phyloP scores from a whole-genome alignment of 2,113 vertebrate species.

The Microtus oregoni region DNA sequence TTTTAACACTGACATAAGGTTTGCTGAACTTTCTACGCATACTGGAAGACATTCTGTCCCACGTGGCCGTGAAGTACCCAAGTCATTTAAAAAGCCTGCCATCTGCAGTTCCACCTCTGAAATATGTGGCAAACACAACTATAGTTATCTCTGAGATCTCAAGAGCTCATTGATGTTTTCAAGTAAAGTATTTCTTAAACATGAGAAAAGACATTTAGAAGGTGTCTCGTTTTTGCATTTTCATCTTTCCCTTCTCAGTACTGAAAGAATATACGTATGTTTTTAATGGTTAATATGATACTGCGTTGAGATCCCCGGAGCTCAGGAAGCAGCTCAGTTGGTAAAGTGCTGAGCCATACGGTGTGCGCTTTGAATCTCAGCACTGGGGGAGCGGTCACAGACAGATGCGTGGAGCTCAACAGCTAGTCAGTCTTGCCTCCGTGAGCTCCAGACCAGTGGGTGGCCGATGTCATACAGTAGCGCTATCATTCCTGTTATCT shows the following conservation, averaged over 20 bases:
- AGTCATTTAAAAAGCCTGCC: slow-evolving; percentile 82
- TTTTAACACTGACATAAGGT: slow-evolving; percentile 70
- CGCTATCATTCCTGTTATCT: neutral
- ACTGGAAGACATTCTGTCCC: slow-evolving; percentile 73
- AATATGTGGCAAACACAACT: slow-evolving; percentile 82
- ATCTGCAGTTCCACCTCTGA: slow-evolving; percentile 78
- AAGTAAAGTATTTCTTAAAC: slow-evolving; percentile 77
- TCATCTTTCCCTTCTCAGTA: slow-evolving; percentile 64
- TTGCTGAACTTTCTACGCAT: slow-evolving; percentile 65
- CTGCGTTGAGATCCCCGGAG: neutral
- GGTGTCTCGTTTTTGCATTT: slow-evolving; percentile 60
- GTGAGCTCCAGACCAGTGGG: neutral
- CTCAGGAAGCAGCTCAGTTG: neutral
- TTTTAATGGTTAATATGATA: slow-evolving; percentile 49
- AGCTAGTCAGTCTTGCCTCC: neutral
- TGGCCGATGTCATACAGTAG: neutral
- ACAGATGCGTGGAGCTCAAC: neutral
- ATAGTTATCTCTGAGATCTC: slow-evolving; percentile 75
- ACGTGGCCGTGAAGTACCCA: slow-evolving; percentile 75
- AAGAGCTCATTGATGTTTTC: slow-evolving; percentile 81
- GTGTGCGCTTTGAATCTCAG: too few relatives aligned
- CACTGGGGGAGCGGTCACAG: neutral
- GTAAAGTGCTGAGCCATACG: neutral
- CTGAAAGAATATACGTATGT: slow-evolving; percentile 73
- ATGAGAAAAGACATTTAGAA: slow-evolving; percentile 78